Base-by-base conservation (phyloP, 2,888 invertebrate genomes). In the Spatulosminthurus flaviceps region DNA sequence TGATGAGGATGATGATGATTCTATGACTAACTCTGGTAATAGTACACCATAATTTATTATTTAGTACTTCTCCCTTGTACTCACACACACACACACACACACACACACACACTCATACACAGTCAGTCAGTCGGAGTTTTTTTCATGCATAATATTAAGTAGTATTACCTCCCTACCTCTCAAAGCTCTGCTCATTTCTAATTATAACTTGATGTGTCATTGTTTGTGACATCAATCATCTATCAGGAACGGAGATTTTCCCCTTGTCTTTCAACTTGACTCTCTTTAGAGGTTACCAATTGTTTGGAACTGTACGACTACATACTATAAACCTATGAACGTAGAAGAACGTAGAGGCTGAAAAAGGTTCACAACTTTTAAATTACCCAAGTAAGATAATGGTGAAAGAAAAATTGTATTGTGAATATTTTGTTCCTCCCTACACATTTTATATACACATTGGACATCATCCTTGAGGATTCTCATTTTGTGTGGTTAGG, bases 121-220 rank as follows among this genome's bases (percentile, higher is more conserved):
- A 70, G 41, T 41, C 70, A 41, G 41, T 41, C 70, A 70, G n/a
- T 69, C 34, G 69, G 69, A 29, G 11, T 69, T 29, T 69, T n/a
- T 21, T 34, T 24, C 70, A 5, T 29, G 29, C 29, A 1, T 29
- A 11, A n/a, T n/a, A n/a, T n/a, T 69, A 24, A 34, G 9, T 4
- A 34, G 4, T 7, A 4, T 34, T 69, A 9, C 24, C 69, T 69
- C 29, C 24, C n/a, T 69, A 1, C 16, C 21, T 64, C 69, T 71
- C 21, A 24, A 24, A 9, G 5, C 24, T 71, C 70, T 71, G 77
- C 72, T 76, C 73, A 77, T 77, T 77, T 80, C 80, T 80, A 80
- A 77, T 80, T 80, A 80, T 78, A 80, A 67, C 67, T 60, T 78
- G 64, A 69, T 69, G 60, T 78, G 81, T 81, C 81, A 81, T 81